Evolutionary conservation across 2,113 vertebrate species (phyloP), one percentile per base, ranked within the genome.

Genomic region (Protobothrops flavoviridis): DNA sequence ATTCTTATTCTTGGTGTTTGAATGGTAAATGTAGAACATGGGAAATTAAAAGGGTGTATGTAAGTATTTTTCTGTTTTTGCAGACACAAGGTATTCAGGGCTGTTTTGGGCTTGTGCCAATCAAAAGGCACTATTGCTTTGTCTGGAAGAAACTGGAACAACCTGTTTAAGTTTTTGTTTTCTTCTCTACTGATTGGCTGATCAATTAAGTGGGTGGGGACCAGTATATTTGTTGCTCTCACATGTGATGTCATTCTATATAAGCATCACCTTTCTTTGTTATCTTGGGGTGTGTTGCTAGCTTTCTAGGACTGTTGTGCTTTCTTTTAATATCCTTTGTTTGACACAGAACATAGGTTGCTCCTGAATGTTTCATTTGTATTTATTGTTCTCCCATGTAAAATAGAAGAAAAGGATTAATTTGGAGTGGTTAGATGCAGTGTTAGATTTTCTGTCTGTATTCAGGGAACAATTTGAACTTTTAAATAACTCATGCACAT

Each of bases 71-170:
- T 95, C 91, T 88, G 0, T 87, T 92, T 74, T 93, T 92, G 5
- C n/a, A 91, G 69, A 64, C 94, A 94, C 20, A 92, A 92, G 92
- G 93, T 91, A 93, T 56, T 43, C 91, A 91, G 56, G 87, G 94
- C 92, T 86, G 85, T 91, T 92, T 29, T 57, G 74, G 93, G 90
- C 55, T 91, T 91, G 94, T 95, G 90, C 93, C 89, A 81, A 26
- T 45, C 64, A 95, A 45, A 56, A 74, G 81, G 64, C 20, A 74
- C 94, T 94, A 97, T 97, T 96, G 95, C 96, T 96, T 94, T 90
- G 57, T 93, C 89, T 93, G 29, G 52, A 92, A 87, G 48, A 93
- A 96, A 95, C 96, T 95, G 95, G 97, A 97, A 96, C 95, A 94
- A 96, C 97, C 93, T 95, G 96, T 95, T 96, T 0, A 0, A 0